These are phyloP conservation scores for Cydia amplana DNA, from an alignment of 1,140 invertebrate species.

Conservation along the genomic window DNA sequence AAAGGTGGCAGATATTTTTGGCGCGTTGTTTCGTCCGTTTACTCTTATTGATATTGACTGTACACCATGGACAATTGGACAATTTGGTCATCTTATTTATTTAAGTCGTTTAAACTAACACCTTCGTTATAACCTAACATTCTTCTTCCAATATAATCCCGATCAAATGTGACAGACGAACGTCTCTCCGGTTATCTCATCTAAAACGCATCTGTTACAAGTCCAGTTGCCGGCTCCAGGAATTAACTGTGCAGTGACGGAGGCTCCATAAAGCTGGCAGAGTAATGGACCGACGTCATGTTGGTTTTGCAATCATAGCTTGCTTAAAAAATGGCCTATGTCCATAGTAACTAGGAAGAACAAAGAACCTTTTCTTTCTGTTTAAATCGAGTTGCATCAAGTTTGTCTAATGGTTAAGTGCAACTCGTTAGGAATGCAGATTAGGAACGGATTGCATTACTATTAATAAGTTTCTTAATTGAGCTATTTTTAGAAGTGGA, in stretches of 20 bases:
- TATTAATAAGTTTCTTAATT: conserved; percentile 18
- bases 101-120: too few relatives aligned
- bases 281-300: conserved; percentile 22
- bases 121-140: too few relatives aligned
- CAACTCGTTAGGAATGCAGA: conserved; percentile 29
- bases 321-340: not conserved
- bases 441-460: conserved; percentile 25
- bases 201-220: conserved; percentile 9
- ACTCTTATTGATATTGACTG: too few relatives aligned
- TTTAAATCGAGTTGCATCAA: not conserved
- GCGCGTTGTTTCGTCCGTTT: too few relatives aligned
- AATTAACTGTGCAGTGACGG: conserved; percentile 25
- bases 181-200: conserved; percentile 15
- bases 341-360: not conserved
- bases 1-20: too few relatives aligned
- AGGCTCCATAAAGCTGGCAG: conserved; percentile 23
- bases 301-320: conserved; percentile 12
- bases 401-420: conserved; percentile 3
- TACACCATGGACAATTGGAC: too few relatives aligned
- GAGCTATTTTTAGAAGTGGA: conserved; percentile 19
- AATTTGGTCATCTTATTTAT: too few relatives aligned
- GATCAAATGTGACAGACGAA: not conserved
- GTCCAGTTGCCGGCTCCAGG: conserved; percentile 31
- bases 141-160: not conserved
- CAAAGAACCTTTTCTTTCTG: not conserved